phyloP scores from a whole-genome alignment of 2,113 vertebrate genomes.

The Promerops cafer region DNA sequence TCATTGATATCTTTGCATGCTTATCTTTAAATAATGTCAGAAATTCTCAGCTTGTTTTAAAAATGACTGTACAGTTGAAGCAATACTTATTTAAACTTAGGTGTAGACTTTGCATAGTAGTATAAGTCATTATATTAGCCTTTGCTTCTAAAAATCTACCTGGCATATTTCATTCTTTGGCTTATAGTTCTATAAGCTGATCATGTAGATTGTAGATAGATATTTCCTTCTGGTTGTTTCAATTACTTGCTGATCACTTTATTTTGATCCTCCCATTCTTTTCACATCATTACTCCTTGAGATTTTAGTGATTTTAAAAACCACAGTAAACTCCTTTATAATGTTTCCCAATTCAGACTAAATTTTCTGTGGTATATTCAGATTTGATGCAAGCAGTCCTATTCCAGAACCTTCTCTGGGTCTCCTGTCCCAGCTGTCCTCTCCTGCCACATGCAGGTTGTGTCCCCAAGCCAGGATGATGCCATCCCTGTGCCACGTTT shows the following conservation, averaged over 20 bases:
- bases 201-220: not conserved
- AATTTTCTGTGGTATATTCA: not conserved
- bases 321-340: not conserved
- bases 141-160: not conserved
- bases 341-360: not conserved
- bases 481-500: fast-evolving
- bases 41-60: not conserved
- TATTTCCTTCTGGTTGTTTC: not conserved
- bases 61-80: not conserved
- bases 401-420: not conserved
- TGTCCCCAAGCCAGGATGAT: not conserved
- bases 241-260: not conserved
- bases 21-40: not conserved
- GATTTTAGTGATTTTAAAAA: not conserved
- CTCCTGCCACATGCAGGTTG: not conserved
- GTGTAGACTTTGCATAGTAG: not conserved
- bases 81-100: not conserved
- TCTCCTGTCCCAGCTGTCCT: not conserved
- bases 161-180: not conserved
- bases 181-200: not conserved
- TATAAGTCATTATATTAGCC: not conserved
- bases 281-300: not conserved
- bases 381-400: not conserved
- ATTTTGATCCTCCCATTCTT: not conserved
- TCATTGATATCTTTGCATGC: not conserved